Evolutionary conservation across 2,113 vertebrate genomes (phyloP).

Genomic region (Heptranchias perlo): DNA sequence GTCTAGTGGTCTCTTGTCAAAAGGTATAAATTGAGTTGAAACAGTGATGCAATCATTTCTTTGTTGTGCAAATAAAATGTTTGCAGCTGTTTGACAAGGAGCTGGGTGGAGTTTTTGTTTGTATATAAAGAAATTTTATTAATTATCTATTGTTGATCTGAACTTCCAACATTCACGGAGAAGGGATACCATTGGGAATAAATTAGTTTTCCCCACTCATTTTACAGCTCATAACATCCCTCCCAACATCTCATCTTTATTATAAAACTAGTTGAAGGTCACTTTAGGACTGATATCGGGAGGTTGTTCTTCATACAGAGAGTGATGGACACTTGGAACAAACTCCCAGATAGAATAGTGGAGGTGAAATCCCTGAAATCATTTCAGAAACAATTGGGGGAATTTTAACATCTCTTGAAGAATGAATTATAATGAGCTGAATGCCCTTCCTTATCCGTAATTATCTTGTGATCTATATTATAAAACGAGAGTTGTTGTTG

Average conservation of each 20-base stretch:
- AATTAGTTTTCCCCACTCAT: background rate
- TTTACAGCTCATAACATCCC: background rate
- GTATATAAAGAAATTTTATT: background rate
- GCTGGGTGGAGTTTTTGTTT: background rate
- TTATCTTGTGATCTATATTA: background rate
- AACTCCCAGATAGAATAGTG: background rate
- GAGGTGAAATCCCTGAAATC: background rate
- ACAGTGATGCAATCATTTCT: background rate
- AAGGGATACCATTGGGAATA: background rate
- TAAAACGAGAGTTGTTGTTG: background rate
- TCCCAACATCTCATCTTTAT: background rate
- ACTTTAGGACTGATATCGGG: background rate
- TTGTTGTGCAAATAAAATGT: background rate
- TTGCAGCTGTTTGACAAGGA: background rate
- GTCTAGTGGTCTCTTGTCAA: background rate
- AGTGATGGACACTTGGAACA: background rate
- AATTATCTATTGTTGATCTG: background rate
- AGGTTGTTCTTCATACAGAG: background rate
- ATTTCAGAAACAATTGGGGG: background rate
- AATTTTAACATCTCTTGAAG: slow-evolving; percentile 10
- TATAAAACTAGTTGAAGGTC: background rate
- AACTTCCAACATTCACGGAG: background rate
- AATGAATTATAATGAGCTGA: background rate
- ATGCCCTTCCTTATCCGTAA: background rate
- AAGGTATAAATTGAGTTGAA: slow-evolving; percentile 1